Conservation (phyloP, 2,888 invertebrate genomes). For the Anticlea derivata region DNA sequence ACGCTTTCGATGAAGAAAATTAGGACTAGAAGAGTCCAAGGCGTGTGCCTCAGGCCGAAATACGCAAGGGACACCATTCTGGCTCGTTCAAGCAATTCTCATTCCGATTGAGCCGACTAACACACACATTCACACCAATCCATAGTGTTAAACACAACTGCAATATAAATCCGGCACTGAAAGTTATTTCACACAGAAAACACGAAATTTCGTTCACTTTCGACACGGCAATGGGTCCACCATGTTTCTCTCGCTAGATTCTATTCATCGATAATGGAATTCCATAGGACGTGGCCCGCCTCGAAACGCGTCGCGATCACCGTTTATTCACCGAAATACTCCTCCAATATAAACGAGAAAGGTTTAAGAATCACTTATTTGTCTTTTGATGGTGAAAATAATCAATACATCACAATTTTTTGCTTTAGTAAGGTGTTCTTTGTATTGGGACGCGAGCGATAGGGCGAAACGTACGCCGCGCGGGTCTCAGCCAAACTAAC, state of each 20-base stretch:
- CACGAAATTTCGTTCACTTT: conserved; percentile 65
- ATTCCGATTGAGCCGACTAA: conserved; percentile 40
- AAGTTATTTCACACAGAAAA: conserved; percentile 63
- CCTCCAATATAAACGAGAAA: conserved; percentile 2
- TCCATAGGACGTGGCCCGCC: conserved; percentile 78
- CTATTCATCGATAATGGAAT: conserved; percentile 83
- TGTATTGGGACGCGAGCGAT: conserved; percentile 68
- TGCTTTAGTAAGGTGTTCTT: conserved; percentile 81
- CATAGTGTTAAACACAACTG: conserved; percentile 61
- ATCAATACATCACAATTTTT: conserved; percentile 84
- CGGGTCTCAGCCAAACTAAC: conserved; percentile 75
- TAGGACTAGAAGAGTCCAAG: conserved; percentile 82
- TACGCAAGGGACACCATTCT: conserved; percentile 77
- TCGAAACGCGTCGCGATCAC: conserved; percentile 57
- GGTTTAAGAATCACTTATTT: conserved; percentile 19
- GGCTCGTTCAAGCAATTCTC: conserved; percentile 52
- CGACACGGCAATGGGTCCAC: conserved; percentile 74
- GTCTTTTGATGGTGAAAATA: conserved; percentile 73
- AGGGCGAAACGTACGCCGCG: conserved; percentile 60
- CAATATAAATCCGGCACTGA: conserved; percentile 24
- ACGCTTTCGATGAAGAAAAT: conserved; percentile 86
- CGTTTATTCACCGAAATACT: conserved; percentile 47
- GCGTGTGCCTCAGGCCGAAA: conserved; percentile 74
- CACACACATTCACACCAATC: conserved; percentile 63
- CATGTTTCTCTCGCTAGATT: conserved; percentile 80